Evolutionary conservation across 2,888 invertebrate species (phyloP).

Genomic region (Seira musarum): DNA sequence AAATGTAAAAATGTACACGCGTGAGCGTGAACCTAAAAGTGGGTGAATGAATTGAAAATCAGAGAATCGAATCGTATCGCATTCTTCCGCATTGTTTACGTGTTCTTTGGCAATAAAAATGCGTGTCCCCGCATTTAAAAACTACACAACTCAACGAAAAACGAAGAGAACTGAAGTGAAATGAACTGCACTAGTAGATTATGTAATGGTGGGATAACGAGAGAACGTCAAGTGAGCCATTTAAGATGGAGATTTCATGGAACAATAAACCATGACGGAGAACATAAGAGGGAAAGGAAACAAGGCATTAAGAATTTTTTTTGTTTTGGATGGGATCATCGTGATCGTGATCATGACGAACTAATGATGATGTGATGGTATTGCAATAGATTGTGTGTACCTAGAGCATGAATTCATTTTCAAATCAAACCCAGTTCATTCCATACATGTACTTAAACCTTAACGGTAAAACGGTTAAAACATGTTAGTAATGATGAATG

Average conservation of each 20-base stretch:
- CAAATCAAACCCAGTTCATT: too few relatives aligned
- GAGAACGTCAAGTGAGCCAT: conserved; percentile 53
- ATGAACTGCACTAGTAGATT: not conserved
- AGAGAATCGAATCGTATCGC: conserved; percentile 13
- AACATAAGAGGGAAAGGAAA: not conserved
- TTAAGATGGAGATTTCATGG: conserved; percentile 53
- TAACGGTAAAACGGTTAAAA: too few relatives aligned
- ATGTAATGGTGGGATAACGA: conserved; percentile 41
- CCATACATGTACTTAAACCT: too few relatives aligned
- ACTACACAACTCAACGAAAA: not conserved
- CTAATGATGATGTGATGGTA: too few relatives aligned
- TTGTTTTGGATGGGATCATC: not conserved
- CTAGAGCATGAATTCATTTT: too few relatives aligned
- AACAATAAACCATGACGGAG: conserved; percentile 47
- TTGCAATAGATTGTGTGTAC: not conserved
- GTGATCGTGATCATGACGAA: not conserved
- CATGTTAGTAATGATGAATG: too few relatives aligned
- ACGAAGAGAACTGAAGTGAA: not conserved
- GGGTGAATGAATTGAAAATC: too few relatives aligned
- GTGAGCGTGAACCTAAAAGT: too few relatives aligned
- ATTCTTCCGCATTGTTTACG: conserved; percentile 58
- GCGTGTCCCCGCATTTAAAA: not conserved
- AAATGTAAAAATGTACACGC: too few relatives aligned
- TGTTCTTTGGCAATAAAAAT: conserved; percentile 44
- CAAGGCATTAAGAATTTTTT: conserved; percentile 8